Evolutionary conservation across 2,888 invertebrate genomes (phyloP).

Genomic region (Elaeidobius kamerunicus): DNA sequence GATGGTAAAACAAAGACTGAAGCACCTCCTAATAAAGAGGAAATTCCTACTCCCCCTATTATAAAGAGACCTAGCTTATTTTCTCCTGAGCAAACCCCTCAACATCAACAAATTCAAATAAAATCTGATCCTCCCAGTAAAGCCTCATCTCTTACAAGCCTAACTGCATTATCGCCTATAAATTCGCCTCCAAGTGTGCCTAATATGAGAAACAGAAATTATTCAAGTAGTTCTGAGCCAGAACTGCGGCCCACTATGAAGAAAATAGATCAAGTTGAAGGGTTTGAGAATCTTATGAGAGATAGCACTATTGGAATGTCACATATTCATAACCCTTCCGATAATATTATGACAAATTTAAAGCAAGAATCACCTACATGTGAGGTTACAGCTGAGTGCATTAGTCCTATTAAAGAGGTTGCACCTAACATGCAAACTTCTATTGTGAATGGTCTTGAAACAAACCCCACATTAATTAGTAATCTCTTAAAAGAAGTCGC

Average conservation of each 20-base stretch:
- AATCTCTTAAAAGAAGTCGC: constrained; percentile 62
- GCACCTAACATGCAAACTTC: constrained; percentile 32
- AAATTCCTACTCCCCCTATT: constrained; percentile 34
- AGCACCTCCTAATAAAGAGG: constrained; percentile 33
- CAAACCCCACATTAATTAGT: constrained; percentile 69
- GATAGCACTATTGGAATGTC: constrained; percentile 51
- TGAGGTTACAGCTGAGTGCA: constrained; percentile 8
- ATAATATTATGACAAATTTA: constrained; percentile 24
- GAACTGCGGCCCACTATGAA: constrained; percentile 61
- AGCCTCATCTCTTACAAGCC: constrained; percentile 15
- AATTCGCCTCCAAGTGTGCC: constrained; percentile 34
- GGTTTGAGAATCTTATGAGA: constrained; percentile 59
- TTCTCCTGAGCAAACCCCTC: constrained; percentile 62
- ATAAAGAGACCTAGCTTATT: constrained; percentile 61
- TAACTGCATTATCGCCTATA: constrained; percentile 37
- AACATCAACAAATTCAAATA: constrained; percentile 40
- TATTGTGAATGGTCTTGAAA: constrained; percentile 64
- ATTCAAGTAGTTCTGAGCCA: constrained; percentile 56
- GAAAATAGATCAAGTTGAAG: constrained; percentile 61
- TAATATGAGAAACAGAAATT: constrained; percentile 45
- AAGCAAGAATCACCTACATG: constrained; percentile 6
- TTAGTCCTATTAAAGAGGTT: constrained; percentile 20
- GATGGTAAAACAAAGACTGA: constrained; percentile 33
- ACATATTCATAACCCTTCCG: background rate
- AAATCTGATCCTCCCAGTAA: constrained; percentile 45